Evolutionary conservation across 2,888 invertebrate species (phyloP), one percentile per base, ranked within the genome.

Genomic region (Drosophila incognita): DNA sequence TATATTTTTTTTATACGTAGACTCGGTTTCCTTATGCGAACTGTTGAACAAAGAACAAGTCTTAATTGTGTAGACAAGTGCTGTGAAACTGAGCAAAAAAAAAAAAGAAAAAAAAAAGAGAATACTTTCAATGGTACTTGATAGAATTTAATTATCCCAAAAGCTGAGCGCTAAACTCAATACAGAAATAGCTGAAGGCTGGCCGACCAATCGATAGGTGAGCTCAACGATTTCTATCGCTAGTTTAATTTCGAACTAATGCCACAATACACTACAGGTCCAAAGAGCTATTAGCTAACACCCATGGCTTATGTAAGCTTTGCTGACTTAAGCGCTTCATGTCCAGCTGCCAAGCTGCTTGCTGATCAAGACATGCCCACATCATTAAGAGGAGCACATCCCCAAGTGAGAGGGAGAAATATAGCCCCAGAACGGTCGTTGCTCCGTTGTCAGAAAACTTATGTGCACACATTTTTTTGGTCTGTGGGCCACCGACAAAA

Each of bases 311-410:
- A 70, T 53, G 40, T 15, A 42, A 52, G 70, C 78, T 62, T 71
- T 53, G 49, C 31, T 31, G 27, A 42, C 60, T 61, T 70, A 65
- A 53, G 65, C 76, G 67, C 63, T 63, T 3, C 38, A 66, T 83
- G 88, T 82, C 82, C 80, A 70, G 72, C 73, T 82, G 74, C 33
- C 69, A 46, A 46, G 46, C 21, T 46, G 57, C 40, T 31, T 38
- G 48, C 77, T 71, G 84, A 82, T 86, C 81, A 71, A 83, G 77
- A 83, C 87, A 82, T 69, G 87, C 64, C 70, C 76, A 69, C 77
- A 83, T 88, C 83, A 85, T 83, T 83, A 78, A 54, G 38, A 69
- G 62, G 27, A 69, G 67, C 53, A 52, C 31, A 62, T 56, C 21
- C 35, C 33, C 53, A 51, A 21, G 52, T 33, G 52, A 52, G 33